A percentile compares a stretch with the other conserved stretches of the same genome.
Evolutionary conservation across 1,140 invertebrate genomes (phyloP).

Genomic region (Monochamus saltuarius): DNA sequence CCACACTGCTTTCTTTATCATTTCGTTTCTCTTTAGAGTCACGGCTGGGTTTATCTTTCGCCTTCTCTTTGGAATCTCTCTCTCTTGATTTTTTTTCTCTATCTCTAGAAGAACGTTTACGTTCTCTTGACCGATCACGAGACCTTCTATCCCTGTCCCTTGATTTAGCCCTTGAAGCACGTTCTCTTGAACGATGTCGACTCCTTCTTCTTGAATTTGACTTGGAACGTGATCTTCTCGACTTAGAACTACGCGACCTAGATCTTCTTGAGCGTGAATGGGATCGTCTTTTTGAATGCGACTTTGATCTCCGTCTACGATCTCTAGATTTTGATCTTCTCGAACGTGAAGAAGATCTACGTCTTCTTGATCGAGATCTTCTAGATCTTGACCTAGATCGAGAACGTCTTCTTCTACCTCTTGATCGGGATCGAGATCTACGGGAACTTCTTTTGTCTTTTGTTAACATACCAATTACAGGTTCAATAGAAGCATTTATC

Average conservation of each 20-base stretch:
- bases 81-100: conserved; percentile 51
- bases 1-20: conserved; percentile 41
- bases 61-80: conserved; percentile 36
- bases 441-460: conserved; percentile 74
- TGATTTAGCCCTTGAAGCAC: conserved; percentile 45
- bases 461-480: conserved; percentile 79
- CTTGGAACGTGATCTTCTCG: conserved; percentile 35
- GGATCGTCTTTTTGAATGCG: conserved; percentile 46
- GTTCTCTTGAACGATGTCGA: conserved; percentile 22
- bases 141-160: conserved; percentile 26
- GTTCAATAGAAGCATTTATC: conserved; percentile 90
- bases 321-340: conserved; percentile 49
- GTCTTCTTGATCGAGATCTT: conserved; percentile 59
- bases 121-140: conserved; percentile 16
- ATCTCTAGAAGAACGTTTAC: too few species aligned
- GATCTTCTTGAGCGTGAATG: conserved; percentile 60
- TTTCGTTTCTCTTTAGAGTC: conserved; percentile 45
- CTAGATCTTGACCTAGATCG: conserved; percentile 54
- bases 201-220: conserved; percentile 45
- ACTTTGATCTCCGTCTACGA: conserved; percentile 53
- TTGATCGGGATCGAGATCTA: conserved; percentile 58
- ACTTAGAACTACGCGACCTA: conserved; percentile 38
- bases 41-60: conserved; percentile 24
- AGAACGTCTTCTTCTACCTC: conserved; percentile 58
- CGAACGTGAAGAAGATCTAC: conserved; percentile 44